Evolutionary conservation across 30 jellyfish, hydroid and myxozoan genomes (phyloP).

Genomic region (Aurelia aurita complex sp. Pacific): DNA sequence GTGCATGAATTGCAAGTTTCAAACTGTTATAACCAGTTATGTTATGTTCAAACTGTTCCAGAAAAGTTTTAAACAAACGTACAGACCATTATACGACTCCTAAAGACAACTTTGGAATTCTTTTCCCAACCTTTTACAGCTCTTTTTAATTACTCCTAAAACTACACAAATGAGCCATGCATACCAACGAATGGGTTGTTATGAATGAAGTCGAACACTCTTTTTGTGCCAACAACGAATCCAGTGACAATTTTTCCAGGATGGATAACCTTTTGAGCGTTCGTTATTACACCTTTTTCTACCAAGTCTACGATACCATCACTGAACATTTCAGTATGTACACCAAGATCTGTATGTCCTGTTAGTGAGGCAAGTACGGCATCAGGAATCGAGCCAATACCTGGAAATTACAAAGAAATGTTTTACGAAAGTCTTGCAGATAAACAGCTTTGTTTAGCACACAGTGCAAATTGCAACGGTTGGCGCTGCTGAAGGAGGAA

Average conservation of each 20-base stretch:
- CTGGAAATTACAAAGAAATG: constrained; percentile 4
- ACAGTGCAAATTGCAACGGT: too few species aligned
- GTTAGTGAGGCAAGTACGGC: constrained; percentile 62
- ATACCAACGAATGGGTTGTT: constrained; percentile 80
- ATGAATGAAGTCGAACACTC: constrained; percentile 74
- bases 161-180: not conserved
- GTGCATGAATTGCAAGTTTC: too few species aligned
- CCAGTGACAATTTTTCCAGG: constrained; percentile 87
- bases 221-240: constrained; percentile 77
- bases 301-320: constrained; percentile 82
- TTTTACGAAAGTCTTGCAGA: too few species aligned
- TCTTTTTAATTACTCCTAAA: not conserved
- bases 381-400: constrained; percentile 88
- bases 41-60: too few species aligned
- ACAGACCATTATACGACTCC: too few species aligned
- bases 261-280: constrained; percentile 62
- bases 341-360: constrained; percentile 80
- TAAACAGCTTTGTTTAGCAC: too few species aligned
- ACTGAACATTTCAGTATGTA: constrained; percentile 88
- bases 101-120: too few species aligned
- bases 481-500: too few species aligned
- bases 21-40: too few species aligned
- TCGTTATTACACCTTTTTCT: constrained; percentile 67
- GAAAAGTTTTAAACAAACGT: too few species aligned
- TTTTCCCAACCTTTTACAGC: not conserved